These are phyloP conservation scores for Scaptomyza tumidula DNA, from an alignment of 2,888 invertebrate species.

Conservation along the genomic window DNA sequence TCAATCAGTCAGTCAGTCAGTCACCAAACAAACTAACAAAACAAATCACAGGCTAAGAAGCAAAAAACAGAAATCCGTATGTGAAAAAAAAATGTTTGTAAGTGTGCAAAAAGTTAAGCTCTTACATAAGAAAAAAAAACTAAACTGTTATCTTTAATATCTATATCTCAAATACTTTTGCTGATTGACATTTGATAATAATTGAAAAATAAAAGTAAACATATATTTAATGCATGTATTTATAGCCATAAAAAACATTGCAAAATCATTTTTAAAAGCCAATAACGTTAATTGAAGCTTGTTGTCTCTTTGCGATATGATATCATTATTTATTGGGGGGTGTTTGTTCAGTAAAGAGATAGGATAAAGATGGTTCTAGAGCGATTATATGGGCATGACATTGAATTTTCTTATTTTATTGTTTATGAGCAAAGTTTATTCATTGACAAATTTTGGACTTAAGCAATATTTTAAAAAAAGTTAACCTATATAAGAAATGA, in stretches of 20 bases:
- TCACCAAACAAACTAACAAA: slow-evolving; percentile 50
- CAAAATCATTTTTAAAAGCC: slow-evolving; percentile 11
- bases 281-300: slow-evolving; percentile 16
- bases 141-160: slow-evolving; percentile 16
- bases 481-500: background rate
- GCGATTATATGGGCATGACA: background rate
- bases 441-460: background rate
- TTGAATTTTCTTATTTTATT: background rate
- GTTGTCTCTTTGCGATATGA: slow-evolving; percentile 3
- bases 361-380: background rate
- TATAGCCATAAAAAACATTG: slow-evolving; percentile 21
- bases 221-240: slow-evolving; percentile 33
- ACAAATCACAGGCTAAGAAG: slow-evolving; percentile 39
- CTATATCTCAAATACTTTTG: slow-evolving; percentile 13
- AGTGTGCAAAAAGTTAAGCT: slow-evolving; percentile 34
- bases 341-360: slow-evolving; percentile 5
- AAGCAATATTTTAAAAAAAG: background rate
- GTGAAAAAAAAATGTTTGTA: background rate
- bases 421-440: background rate
- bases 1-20: slow-evolving; percentile 59
- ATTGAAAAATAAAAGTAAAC: slow-evolving; percentile 22
- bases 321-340: slow-evolving; percentile 8
- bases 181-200: slow-evolving; percentile 39
- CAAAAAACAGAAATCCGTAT: slow-evolving; percentile 3
- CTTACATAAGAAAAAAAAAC: slow-evolving; percentile 4